These are phyloP conservation scores for Cantharis nigra DNA, from an alignment of 2,888 invertebrate species.

Conservation along the genomic window DNA sequence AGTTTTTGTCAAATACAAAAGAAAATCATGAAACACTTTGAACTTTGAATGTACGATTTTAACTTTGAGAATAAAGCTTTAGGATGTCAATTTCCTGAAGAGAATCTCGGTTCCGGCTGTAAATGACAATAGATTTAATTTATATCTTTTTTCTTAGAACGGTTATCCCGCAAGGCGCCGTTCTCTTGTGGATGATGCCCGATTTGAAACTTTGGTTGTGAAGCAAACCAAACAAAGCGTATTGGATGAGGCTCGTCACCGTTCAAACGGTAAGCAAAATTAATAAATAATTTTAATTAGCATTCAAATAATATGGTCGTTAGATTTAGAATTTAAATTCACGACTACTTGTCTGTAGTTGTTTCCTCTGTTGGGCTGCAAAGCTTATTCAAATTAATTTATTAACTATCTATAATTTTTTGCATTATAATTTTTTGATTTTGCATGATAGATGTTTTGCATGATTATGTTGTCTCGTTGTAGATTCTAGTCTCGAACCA, in stretches of 20 bases:
- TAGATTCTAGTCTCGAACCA: constrained; percentile 55
- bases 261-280: constrained; percentile 79
- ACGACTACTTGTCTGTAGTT: background rate
- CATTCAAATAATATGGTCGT: background rate
- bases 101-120: constrained; percentile 43
- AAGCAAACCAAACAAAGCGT: constrained; percentile 94
- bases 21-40: constrained; percentile 6
- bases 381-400: background rate
- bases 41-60: constrained; percentile 14
- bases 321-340: background rate
- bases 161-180: constrained; percentile 94
- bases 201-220: constrained; percentile 94
- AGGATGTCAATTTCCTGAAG: constrained; percentile 45
- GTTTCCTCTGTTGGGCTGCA: background rate
- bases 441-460: constrained; percentile 34
- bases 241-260: constrained; percentile 85
- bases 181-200: constrained; percentile 96
- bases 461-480: constrained; percentile 38
- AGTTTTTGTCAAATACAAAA: background rate
- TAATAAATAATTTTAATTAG: background rate
- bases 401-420: background rate
- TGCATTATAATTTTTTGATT: background rate
- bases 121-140: constrained; percentile 40
- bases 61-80: constrained; percentile 13
- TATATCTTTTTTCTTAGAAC: constrained; percentile 69